Evolutionary conservation across 1,140 invertebrate species (phyloP), one percentile per base, ranked within the genome.

Genomic region (Drosophila bocqueti): DNA sequence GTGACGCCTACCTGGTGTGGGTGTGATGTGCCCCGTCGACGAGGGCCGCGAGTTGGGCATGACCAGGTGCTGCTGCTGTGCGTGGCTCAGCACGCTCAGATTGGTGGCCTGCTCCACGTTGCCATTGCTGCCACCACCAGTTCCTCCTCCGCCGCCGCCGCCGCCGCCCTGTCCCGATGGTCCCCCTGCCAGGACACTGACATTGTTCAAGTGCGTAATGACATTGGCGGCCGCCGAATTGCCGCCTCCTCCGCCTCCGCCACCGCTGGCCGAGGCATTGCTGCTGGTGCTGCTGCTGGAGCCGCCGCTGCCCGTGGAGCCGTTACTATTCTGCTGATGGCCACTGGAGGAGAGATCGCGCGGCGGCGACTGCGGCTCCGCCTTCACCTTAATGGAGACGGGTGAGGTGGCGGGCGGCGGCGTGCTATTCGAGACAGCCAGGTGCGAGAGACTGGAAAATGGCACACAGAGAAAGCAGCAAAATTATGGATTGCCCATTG

Each of bases 321-420:
- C 87, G 18, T 86, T 92, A 66, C 87, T 93, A 62, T 79, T 86
- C 75, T 91, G 85, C 69, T 93, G 93, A 74, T 92, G 93, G 42
- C 93, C 81, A 80, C 91, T 93, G 82, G 93, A 81, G 81, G 91
- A 94, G 92, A 90, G 94, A 55, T 93, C 94, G 82, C 96, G 93
- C 6, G 98, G 97, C 64, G 98, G 98, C 81, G 97, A 98, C 90
- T 98, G 97, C 16, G 98, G 98, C 93, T 99, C 98, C 81, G 97
- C 97, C 94, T 98, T 99, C 91, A 99, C 98, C 93, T 97, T 97
- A 59, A 98, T 96, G 71, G 97, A 95, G 82, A 96, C 94, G 10
- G 97, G 97, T 76, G 97, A 97, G 66, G 96, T 96, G 45, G 96
- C 96, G 42, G 96, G 96, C 16, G 96, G 96, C 77, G 96, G 97